Evolutionary conservation across 2,797 vertebrate species (phyloP).

Genomic region (Pseudomugil gertrudae): DNA sequence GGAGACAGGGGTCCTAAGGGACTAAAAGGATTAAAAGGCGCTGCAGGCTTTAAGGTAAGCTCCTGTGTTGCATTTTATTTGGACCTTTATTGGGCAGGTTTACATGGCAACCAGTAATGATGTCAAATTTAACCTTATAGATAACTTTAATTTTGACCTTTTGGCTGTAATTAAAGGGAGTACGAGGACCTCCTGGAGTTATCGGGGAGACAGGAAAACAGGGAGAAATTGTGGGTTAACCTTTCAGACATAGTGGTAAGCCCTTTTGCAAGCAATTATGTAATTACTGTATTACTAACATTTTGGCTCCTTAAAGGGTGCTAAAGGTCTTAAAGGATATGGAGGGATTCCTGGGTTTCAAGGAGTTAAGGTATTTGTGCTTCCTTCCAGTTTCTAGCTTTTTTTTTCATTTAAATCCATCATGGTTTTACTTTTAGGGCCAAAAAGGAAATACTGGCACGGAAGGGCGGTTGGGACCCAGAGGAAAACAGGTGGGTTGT

Average conservation of each 20-base stretch:
- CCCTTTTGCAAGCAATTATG: conserved; percentile 31
- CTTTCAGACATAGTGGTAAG: conserved; percentile 24
- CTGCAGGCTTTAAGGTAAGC: conserved; percentile 83
- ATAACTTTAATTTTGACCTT: conserved; percentile 42
- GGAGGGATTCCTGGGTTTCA: conserved; percentile 82
- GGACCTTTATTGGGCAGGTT: conserved; percentile 20
- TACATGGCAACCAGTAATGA: conserved; percentile 26
- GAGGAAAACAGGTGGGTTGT: conserved; percentile 79
- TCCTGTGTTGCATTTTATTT: background rate
- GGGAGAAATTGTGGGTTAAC: conserved; percentile 75
- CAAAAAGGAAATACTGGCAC: conserved; percentile 71
- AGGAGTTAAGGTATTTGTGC: conserved; percentile 83
- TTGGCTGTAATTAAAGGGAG: conserved; percentile 73
- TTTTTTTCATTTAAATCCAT: conserved; percentile 29
- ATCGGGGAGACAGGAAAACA: conserved; percentile 68
- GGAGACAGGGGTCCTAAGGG: conserved; percentile 81
- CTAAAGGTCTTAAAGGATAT: conserved; percentile 76
- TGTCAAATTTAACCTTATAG: conserved; percentile 33
- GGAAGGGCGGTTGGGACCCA: conserved; percentile 63
- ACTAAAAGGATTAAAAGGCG: conserved; percentile 83
- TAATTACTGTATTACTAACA: conserved; percentile 44
- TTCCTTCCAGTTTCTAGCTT: background rate
- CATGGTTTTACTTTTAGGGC: conserved; percentile 70
- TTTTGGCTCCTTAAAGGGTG: conserved; percentile 67
- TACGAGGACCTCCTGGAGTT: conserved; percentile 77